Evolutionary conservation across 2,888 invertebrate species (phyloP).

Genomic region (Darwinula stevensoni): DNA sequence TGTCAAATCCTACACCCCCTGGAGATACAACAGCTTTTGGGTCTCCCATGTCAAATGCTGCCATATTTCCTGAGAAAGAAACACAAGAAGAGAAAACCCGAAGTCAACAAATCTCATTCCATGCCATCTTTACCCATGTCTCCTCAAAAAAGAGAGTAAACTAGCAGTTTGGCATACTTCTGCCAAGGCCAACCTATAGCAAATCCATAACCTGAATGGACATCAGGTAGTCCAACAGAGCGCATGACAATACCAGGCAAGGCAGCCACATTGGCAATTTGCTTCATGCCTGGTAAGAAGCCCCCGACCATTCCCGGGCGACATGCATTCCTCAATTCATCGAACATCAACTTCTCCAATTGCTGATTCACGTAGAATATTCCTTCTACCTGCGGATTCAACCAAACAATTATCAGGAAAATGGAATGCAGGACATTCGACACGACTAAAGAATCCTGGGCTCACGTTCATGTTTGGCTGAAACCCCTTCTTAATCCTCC

Average conservation of each 20-base stretch:
- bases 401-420: not conserved
- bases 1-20: constrained; percentile 96
- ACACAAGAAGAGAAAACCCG: constrained; percentile 5
- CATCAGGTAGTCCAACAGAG: constrained; percentile 82
- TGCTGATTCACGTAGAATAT: constrained; percentile 78
- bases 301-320: constrained; percentile 72
- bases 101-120: not conserved
- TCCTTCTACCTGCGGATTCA: constrained; percentile 46
- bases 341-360: constrained; percentile 83
- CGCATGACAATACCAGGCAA: constrained; percentile 53
- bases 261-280: constrained; percentile 96
- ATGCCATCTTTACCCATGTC: too few relatives aligned
- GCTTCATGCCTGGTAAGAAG: constrained; percentile 91
- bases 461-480: constrained; percentile 88
- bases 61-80: constrained; percentile 54
- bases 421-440: not conserved
- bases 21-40: constrained; percentile 82
- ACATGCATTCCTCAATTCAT: constrained; percentile 70
- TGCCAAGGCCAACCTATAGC: constrained; percentile 41
- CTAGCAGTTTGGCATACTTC: not conserved
- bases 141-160: not conserved
- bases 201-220: constrained; percentile 97
- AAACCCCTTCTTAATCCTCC: constrained; percentile 92
- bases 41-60: constrained; percentile 84
- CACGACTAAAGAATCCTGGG: constrained; percentile 6